phyloP scores from a whole-genome alignment of 2,113 vertebrate species.

The Dipodomys merriami region DNA sequence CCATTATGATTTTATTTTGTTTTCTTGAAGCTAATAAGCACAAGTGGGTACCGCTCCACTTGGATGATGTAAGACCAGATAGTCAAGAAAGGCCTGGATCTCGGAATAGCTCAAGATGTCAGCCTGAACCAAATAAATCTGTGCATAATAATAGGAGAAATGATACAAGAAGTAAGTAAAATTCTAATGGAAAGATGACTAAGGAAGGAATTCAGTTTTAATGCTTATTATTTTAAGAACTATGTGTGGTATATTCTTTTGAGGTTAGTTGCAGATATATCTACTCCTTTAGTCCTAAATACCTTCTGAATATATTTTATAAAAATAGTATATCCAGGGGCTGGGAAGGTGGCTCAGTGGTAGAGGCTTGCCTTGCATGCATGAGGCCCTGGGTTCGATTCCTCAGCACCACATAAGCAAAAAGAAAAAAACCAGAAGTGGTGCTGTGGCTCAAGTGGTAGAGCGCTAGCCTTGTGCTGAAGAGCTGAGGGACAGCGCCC shows the following conservation, averaged over 20 bases:
- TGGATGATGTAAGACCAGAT: conserved; percentile 90
- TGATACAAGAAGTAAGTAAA: conserved; percentile 91
- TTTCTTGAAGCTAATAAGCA: conserved; percentile 92
- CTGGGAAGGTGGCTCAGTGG: too few species aligned
- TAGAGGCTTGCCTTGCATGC: too few species aligned
- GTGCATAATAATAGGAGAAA: conserved; percentile 87
- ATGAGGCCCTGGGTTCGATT: too few species aligned
- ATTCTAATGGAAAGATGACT: conserved; percentile 15
- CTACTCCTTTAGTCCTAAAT: background rate
- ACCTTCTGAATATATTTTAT: background rate
- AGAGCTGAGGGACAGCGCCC: too few species aligned
- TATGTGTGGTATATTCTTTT: background rate
- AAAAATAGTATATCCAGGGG: background rate
- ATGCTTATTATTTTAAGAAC: conserved; percentile 12
- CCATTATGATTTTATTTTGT: conserved; percentile 62
- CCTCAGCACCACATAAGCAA: too few species aligned
- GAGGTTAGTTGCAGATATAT: background rate
- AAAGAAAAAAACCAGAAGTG: too few species aligned
- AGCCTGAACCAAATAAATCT: conserved; percentile 87
- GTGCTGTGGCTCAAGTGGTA: too few species aligned
- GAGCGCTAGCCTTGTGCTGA: too few species aligned
- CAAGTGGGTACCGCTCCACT: conserved; percentile 94
- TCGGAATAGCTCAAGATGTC: conserved; percentile 83
- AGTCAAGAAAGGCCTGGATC: conserved; percentile 86
- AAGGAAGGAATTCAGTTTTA: background rate